Evolutionary conservation across 2,797 vertebrate genomes (phyloP), one percentile per base, ranked within the genome.

Genomic region (Siniperca obscura): DNA sequence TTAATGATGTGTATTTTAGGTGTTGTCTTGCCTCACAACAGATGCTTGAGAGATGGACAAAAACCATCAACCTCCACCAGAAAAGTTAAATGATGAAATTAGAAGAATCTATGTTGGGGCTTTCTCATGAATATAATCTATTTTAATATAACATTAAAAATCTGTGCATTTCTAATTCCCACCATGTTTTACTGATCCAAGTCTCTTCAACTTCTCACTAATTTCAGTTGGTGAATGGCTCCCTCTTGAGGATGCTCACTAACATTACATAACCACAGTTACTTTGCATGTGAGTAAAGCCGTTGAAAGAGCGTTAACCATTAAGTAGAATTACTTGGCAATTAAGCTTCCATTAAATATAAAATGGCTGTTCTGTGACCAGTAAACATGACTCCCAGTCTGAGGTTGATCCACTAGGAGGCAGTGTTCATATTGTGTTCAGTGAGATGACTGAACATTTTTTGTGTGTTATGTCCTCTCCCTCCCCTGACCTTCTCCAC

Each of bases 171-270:
- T 75, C 19, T 56, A n/a, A 66, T 34, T 65, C 13, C 36, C 44
- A 52, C 8, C 5, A 21, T 19, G 36, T 4, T 8, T 25, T 14
- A 46, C 36, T 55, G 4, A 62, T 4, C 27, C 38, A 30, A 30
- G 12, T 5, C 12, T 2, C 11, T 2, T 38, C 21, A 27, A 5
- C 3, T 16, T 38, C 11, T 40, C 2, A 60, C 11, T 5, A 5
- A 22, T 1, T 64, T 50, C 3, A 72, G 46, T 40, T 70, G 81
- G 73, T 64, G 4, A 30, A 52, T 55, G 74, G 62, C 53, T 46
- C 89, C 91, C 78, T 83, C 92, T 87, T 34, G 52, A 36, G 83
- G 82, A 53, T 10, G 2, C 0, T 30, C 2, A 2, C 0, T 1
- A 30, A 16, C 25, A 84, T 74, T 73, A 65, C 87, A 74, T 25